Conservation (phyloP, 2,888 invertebrate species). For the Entomobrya proxima region DNA sequence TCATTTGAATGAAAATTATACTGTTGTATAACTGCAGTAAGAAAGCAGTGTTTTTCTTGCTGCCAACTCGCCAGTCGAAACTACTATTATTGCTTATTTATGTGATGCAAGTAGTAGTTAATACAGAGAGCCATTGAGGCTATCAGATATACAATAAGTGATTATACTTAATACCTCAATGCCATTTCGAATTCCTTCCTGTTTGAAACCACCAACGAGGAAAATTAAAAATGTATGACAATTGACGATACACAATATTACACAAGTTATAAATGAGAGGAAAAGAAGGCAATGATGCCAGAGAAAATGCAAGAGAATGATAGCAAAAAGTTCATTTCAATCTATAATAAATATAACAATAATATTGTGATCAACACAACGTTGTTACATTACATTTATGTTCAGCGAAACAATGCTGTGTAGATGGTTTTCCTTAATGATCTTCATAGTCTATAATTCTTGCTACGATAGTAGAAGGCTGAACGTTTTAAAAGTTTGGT, state of each 20-base stretch:
- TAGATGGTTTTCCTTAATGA: too few relatives aligned
- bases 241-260: not conserved
- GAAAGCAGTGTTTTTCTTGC: not conserved
- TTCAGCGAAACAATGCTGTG: too few relatives aligned
- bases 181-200: constrained; percentile 32
- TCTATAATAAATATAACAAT: too few relatives aligned
- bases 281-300: not conserved
- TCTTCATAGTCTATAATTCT: too few relatives aligned
- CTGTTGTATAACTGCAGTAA: constrained; percentile 11
- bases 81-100: constrained; percentile 9
- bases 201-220: constrained; percentile 58
- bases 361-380: too few relatives aligned
- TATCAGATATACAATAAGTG: constrained; percentile 56
- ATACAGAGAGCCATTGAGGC: constrained; percentile 1
- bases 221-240: not conserved
- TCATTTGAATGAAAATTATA: constrained; percentile 9
- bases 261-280: not conserved
- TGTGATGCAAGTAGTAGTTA: not conserved
- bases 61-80: not conserved
- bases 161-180: constrained; percentile 51
- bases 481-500: too few relatives aligned
- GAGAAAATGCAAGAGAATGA: too few relatives aligned
- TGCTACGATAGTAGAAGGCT: too few relatives aligned
- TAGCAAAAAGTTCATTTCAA: too few relatives aligned
- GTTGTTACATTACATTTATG: too few relatives aligned